Base-by-base conservation (phyloP, 2,113 vertebrate genomes). In the Numida meleagris region DNA sequence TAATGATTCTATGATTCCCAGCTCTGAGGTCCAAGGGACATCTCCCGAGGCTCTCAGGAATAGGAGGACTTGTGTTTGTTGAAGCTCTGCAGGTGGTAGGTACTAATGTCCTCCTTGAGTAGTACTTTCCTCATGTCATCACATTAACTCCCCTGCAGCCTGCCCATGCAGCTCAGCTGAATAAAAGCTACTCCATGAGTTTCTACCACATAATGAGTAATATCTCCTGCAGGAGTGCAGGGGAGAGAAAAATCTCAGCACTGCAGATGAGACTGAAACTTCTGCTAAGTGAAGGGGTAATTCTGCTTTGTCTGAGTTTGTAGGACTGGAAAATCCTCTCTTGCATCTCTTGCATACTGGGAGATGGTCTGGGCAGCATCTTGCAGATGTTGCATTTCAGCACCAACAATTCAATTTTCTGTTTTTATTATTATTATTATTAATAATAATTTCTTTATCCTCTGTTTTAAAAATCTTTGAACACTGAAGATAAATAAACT, bases 211-310 rank as follows among this genome's bases (percentile, higher is more conserved):
- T 58, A 57, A 67, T 42, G 46, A 84, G 24, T 9, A 57, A n/a
- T n/a, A 84, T 19, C 10, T 81, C 59, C 71, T 50, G 46, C 24
- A 81, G 4, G 2, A 0, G 0, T 14, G 48, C 8, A 72, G 3
- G 19, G 18, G 11, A 82, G 29, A 84, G 40, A n/a, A 71, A 85
- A 91, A 79, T 27, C 75, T 38, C 82, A 80, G 29, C 29, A 51
- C 34, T 65, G 15, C n/a, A 77, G 55, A 31, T 20, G 50, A 84
- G 33, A 71, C 25, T 65, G 55, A 71, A 83, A 71, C 4, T 8
- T 90, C n/a, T 8, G 0, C 36, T 29, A 45, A 4, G 12, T 0
- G 0, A 67, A 33, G 14, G 29, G 6, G 2, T 65, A 36, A 38
- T 57, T 71, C 21, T 86, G 51, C 13, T 81, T 66, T 25, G 12